A percentile compares a stretch with the other conserved stretches of the same genome.
Conservation (phyloP, 2,797 vertebrate genomes). For the Sebastes matsubarae region DNA sequence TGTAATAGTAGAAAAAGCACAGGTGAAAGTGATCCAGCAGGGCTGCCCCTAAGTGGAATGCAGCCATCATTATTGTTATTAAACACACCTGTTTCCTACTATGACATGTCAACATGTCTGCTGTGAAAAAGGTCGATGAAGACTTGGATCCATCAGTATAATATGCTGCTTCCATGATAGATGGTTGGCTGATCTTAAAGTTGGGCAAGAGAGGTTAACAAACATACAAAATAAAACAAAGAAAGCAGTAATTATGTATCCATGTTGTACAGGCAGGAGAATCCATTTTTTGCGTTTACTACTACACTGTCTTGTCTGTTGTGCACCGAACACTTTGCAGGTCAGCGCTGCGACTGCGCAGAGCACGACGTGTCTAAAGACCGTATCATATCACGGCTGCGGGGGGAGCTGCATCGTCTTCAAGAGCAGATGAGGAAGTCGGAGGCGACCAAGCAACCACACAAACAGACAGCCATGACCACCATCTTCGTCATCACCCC, state of each 20-base stretch:
- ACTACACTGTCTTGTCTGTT: background rate
- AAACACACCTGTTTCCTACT: background rate
- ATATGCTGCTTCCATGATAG: background rate
- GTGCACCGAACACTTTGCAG: slow-evolving; percentile 57
- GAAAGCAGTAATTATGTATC: background rate
- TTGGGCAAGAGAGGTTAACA: background rate
- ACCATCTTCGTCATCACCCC: slow-evolving; percentile 90
- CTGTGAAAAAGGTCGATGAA: background rate
- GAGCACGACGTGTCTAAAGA: slow-evolving; percentile 83
- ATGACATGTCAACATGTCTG: background rate
- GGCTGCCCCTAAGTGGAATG: background rate
- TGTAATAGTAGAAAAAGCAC: background rate
- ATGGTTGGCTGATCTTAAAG: background rate
- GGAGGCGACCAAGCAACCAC: slow-evolving; percentile 68
- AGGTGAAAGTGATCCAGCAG: background rate
- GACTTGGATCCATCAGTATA: background rate
- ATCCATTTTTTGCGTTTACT: background rate
- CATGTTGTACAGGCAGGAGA: background rate
- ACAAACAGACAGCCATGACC: slow-evolving; percentile 61
- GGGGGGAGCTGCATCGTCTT: slow-evolving; percentile 83
- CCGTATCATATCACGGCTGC: slow-evolving; percentile 85
- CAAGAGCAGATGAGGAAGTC: slow-evolving; percentile 79
- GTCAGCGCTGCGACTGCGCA: slow-evolving; percentile 91
- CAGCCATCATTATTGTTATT: background rate
- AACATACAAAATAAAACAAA: background rate